Base-by-base conservation (phyloP, 2,888 invertebrate species). In the Atethmia centrago region DNA sequence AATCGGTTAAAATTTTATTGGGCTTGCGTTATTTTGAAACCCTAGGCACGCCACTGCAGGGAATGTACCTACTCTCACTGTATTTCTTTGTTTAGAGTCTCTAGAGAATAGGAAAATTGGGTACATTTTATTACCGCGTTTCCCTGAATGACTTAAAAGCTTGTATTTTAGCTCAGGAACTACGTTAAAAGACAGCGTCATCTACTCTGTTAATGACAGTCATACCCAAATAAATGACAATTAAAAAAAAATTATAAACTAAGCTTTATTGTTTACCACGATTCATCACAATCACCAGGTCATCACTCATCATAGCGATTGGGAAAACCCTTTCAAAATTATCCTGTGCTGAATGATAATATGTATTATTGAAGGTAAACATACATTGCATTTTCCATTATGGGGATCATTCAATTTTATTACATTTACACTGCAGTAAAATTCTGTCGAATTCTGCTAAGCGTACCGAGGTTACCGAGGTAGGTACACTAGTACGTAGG, bases 331-430 rank as follows among this genome's bases (percentile, higher is more conserved):
- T 53, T 61, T 45, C 2, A 55, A 61, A 40, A 55, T 71, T 49
- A 71, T 63, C 36, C 28, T 9, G 12, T 8, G 8, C n/a, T 72
- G 31, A 40, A 45, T 47, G 64, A 31, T 28, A 36, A 51, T 28
- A 40, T 28, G 9, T 64, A 25, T 64, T 16, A 72, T 31, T 25
- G 28, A 36, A 58, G n/a, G 49, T 49, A 63, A 74, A 71, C 28
- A 63, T 31, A 14, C 14, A 25, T 40, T 71, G 71, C 71, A 63
- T 63, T 74, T 36, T 0, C 5, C 36, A 36, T 36, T 36, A 71
- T 28, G n/a, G 28, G 66, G 40, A 69, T 59, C 40, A 61, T 53
- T 61, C 21, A 21, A 40, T 40, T 76, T 76, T 59, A 77, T 76
- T 70, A 51, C 21, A 47, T 58, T 49, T 16, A 47, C 19, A 56